A percentile compares a stretch with the other conserved stretches of the same genome.
These are phyloP conservation scores for Peromyscus melanophrys DNA, from an alignment of 2,797 vertebrate genomes.

Conservation along the genomic window DNA sequence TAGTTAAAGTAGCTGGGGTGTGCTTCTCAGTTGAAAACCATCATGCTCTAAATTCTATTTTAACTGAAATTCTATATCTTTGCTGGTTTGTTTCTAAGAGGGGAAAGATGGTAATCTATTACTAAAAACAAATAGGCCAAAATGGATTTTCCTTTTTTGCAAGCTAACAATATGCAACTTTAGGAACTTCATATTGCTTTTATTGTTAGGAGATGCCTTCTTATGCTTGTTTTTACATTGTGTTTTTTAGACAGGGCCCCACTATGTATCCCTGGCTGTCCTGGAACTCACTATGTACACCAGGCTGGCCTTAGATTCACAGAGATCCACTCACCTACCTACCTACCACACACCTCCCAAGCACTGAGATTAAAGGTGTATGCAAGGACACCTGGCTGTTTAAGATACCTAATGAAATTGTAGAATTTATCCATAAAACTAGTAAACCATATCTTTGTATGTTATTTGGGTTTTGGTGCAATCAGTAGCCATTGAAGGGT, in stretches of 20 bases:
- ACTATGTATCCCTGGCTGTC: background rate
- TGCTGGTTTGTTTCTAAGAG: conserved; percentile 43
- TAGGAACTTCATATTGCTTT: conserved; percentile 52
- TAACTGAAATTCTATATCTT: conserved; percentile 31
- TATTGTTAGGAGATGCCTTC: conserved; percentile 5
- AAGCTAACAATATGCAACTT: conserved; percentile 3
- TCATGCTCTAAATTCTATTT: background rate
- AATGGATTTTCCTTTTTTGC: conserved; percentile 26
- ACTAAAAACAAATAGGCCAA: conserved; percentile 46
- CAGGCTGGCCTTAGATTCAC: background rate
- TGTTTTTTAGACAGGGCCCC: background rate
- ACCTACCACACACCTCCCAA: background rate
- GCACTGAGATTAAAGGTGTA: background rate
- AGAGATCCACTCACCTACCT: background rate
- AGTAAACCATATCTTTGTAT: conserved; percentile 34
- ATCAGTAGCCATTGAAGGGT: background rate
- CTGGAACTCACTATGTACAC: background rate
- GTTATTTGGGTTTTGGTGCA: conserved; percentile 6
- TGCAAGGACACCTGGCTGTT: background rate
- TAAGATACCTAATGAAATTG: conserved; percentile 43
- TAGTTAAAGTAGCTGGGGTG: background rate
- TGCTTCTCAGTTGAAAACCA: conserved; percentile 24
- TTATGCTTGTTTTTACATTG: conserved; percentile 11
- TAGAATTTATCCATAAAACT: conserved; percentile 19
- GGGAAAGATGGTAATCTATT: background rate